Evolutionary conservation across 2,888 invertebrate species (phyloP), one percentile per base, ranked within the genome.

Genomic region (Hecatera dysodea): DNA sequence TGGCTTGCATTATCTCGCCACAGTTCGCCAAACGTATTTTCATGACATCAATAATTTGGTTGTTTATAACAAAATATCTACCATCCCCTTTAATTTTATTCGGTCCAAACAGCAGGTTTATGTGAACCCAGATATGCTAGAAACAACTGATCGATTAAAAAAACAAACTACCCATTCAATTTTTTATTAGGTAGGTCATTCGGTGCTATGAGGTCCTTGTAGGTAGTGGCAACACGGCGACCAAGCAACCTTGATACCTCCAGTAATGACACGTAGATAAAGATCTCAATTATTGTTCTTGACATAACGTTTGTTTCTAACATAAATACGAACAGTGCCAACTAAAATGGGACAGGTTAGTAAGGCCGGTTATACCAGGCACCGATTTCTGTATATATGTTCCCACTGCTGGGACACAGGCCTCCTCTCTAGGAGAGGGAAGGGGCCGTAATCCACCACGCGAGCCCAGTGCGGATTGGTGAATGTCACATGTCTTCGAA

Each of bases 181-280:
- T 33, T 76, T 72, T 67, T 42, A 77, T 73, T 44, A 27, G 44
- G 53, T 12, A 55, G 15, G 67, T 76, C 67, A 60, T 72, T 77
- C 56, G 36, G 24, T 22, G 24, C 44, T n/a, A 24, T 50, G 29
- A 27, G 27, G 68, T 68, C 68, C n/a, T n/a, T n/a, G 19, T 36
- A 64, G 73, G 73, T 65, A 73, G 19, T 55, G 52, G 15, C 50
- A 52, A 61, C 42, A 52, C 22, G 29, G n/a, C 27, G 42, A 72
- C 17, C 50, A 39, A 39, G 44, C 63, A 71, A 61, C 78, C 75
- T 78, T 78, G 60, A 78, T 67, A 65, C 12, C 39, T 56, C 46
- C 19, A 70, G 27, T 60, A 78, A 70, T 63, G 56, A 60, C 39
- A 46, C 24, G 19, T 44, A 60, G 78, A 67, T 77, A 68, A 48